Base-by-base conservation (phyloP, 2,797 vertebrate genomes). In the Microhierax caerulescens region DNA sequence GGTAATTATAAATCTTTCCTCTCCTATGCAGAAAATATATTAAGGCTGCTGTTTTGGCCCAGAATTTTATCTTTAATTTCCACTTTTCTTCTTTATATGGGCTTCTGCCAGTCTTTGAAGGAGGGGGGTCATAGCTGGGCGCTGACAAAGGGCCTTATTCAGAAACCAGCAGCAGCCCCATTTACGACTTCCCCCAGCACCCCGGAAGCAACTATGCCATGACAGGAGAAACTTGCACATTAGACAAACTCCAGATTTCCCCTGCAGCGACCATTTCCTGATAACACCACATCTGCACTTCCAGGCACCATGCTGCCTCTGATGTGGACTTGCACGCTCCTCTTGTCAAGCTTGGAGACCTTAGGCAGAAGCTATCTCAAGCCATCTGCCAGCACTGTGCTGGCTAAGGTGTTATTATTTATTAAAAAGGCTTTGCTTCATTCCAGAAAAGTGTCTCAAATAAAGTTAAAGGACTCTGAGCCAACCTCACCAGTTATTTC, bases 141-240 rank as follows among this genome's bases (percentile, higher is more conserved):
- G 10, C 67, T 94, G 77, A 97, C 92, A 96, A 97, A 95, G 88
- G 63, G 20, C 64, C 37, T 90, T 11, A 95, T 94, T 97, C 86
- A 95, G 87, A 92, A 80, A 53, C 34, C 64, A 72, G 21, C 83
- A 47, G 57, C 61, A 74, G 65, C 80, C 82, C 56, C 72, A 25
- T 24, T 79, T 28, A 57, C 1, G 1, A 39, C 53, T 74, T 94
- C 67, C 69, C 91, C 85, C 72, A 25, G 85, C 86, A 95, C 94
- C 94, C 68, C 47, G 50, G 79, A 87, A 96, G 70, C n/a, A 83
- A 16, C 39, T 21, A 14, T 6, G n/a, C 50, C 0, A 0, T 82
- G 75, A 90, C 91, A 92, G n/a, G 56, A 88, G 80, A 74, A 74
- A 80, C 51, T 79, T 36, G 56, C 56, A 22, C 32, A 22, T 75